These are phyloP conservation scores for Cheilosia pagana DNA, from an alignment of 2,888 invertebrate genomes.

Conservation along the genomic window DNA sequence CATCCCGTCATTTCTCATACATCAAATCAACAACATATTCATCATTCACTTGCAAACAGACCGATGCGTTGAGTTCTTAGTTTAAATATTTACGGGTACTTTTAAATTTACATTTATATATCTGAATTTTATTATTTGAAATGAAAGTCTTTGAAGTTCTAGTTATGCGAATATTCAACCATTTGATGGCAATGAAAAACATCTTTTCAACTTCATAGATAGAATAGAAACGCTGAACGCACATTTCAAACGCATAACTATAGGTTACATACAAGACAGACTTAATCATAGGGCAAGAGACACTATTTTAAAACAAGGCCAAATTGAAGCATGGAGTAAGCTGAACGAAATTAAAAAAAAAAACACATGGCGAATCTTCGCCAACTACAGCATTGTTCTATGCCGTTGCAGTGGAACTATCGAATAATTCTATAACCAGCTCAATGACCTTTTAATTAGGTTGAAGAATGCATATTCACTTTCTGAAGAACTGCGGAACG, in stretches of 20 bases:
- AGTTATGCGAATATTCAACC: not conserved
- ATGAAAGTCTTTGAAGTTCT: not conserved
- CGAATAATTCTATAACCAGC: conserved; percentile 18
- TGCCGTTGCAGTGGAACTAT: conserved; percentile 10
- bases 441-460: conserved; percentile 19
- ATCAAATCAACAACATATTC: too few relatives aligned
- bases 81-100: not conserved
- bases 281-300: conserved; percentile 1
- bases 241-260: not conserved
- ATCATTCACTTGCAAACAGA: too few relatives aligned
- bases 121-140: too few relatives aligned
- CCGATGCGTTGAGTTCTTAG: too few relatives aligned
- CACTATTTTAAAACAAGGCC: not conserved
- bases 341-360: not conserved
- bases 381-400: not conserved
- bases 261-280: conserved; percentile 1
- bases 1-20: not conserved
- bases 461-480: conserved; percentile 23
- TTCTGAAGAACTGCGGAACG: not conserved
- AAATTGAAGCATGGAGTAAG: not conserved
- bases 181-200: too few relatives aligned
- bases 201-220: conserved; percentile 5
- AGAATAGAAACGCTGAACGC: conserved; percentile 12
- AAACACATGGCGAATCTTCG: not conserved
- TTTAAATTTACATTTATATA: not conserved